These are phyloP conservation scores for Aphelenchoides fujianensis DNA, from an alignment of 1,140 invertebrate species.

Conservation along the genomic window DNA sequence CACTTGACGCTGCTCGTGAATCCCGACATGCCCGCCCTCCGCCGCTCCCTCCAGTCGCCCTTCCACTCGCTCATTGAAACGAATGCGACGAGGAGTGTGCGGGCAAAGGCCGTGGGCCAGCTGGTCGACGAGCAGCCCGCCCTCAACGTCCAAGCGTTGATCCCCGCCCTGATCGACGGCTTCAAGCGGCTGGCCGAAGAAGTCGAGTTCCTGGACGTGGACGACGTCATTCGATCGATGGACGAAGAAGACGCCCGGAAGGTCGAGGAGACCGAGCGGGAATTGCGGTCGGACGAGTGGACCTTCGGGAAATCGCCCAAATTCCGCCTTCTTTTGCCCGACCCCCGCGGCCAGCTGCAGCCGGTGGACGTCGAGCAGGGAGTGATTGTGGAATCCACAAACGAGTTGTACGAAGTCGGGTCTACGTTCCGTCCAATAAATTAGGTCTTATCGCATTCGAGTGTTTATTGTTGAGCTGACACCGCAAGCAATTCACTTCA, in stretches of 20 bases:
- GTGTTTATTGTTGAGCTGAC: no score
- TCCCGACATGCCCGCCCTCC: conserved; percentile 38
- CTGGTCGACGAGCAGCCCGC: conserved; percentile 38
- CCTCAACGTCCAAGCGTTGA: conserved; percentile 22
- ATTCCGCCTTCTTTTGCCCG: conserved; percentile 29
- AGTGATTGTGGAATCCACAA: neutral
- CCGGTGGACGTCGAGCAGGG: neutral
- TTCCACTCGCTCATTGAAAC: conserved; percentile 49
- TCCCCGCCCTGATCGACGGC: conserved; percentile 27
- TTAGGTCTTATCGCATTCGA: no score
- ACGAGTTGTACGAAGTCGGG: neutral
- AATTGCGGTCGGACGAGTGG: conserved; percentile 49
- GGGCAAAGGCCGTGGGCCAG: conserved; percentile 52
- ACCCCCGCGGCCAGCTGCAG: neutral
- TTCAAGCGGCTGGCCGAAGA: conserved; percentile 39
- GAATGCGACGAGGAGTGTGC: conserved; percentile 54
- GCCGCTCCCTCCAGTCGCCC: conserved; percentile 42
- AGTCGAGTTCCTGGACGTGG: neutral
- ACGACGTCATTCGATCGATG: conserved; percentile 17
- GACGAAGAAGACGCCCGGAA: conserved; percentile 14
- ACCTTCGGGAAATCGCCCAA: conserved; percentile 54
- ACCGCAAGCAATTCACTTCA: no score
- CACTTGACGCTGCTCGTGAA: conserved; percentile 57
- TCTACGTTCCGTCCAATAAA: neutral
- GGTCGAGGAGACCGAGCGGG: conserved; percentile 29